Percentiles rank a stretch among this genome's conserved stretches.
Conservation (phyloP, 2,888 invertebrate genomes). For the Diaprepes abbreviatus region DNA sequence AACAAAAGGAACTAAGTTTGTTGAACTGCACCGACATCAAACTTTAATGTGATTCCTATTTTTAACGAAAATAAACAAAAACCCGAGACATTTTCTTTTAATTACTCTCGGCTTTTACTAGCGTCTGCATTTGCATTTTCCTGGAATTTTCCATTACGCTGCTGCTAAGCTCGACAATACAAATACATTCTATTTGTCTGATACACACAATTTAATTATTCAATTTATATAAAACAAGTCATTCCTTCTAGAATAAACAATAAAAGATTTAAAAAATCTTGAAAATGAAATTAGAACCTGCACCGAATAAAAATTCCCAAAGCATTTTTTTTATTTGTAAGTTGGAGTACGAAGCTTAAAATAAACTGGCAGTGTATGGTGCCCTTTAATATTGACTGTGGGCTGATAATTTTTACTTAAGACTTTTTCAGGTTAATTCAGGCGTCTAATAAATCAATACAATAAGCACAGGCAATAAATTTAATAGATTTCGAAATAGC, state of each 20-base stretch:
- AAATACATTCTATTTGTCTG: no score
- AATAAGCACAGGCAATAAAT: background rate
- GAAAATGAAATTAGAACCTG: no score
- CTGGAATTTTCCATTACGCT: background rate
- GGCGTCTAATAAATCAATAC: background rate
- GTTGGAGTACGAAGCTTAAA: no score
- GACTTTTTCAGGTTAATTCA: background rate
- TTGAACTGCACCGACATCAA: slow-evolving; percentile 39
- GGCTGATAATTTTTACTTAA: background rate
- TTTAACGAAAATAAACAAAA: slow-evolving; percentile 46
- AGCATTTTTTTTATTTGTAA: no score
- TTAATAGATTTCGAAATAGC: background rate
- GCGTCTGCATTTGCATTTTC: slow-evolving; percentile 7
- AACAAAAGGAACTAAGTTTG: slow-evolving; percentile 34
- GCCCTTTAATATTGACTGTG: no score
- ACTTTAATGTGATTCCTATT: slow-evolving; percentile 39
- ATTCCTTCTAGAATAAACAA: no score
- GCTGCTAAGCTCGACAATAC: no score
- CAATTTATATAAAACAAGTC: no score
- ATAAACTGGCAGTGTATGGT: no score
- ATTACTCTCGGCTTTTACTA: slow-evolving; percentile 23
- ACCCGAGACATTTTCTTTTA: slow-evolving; percentile 40
- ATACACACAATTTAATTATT: no score
- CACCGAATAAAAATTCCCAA: no score
- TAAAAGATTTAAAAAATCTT: no score